Percentiles rank a stretch among this genome's conserved stretches.
phyloP scores from a whole-genome alignment of 92 coral and sea anemone species.

The Hydrozoanthus gracilis region DNA sequence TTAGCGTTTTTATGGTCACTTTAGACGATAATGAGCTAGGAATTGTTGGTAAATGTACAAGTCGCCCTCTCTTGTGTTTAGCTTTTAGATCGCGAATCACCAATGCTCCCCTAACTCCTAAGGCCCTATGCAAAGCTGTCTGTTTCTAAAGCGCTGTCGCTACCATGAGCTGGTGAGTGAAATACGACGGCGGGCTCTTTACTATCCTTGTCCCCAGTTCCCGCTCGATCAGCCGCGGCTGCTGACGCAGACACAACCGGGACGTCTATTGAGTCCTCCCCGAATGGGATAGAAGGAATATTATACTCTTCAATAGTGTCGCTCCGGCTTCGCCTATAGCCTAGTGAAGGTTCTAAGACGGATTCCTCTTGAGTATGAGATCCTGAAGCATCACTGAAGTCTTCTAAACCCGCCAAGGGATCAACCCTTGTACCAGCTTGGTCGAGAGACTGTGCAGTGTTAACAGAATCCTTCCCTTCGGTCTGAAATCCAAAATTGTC shows the following conservation, averaged over 20 bases:
- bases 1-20: no score
- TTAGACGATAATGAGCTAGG: no score
- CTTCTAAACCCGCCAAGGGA: not conserved
- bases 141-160: not conserved
- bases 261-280: slow-evolving; percentile 8
- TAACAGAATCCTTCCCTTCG: not conserved
- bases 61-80: no score
- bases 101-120: no score
- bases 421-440: not conserved
- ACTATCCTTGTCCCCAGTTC: not conserved
- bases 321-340: slow-evolving; percentile 11
- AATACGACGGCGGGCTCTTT: not conserved
- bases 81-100: no score
- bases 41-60: no score
- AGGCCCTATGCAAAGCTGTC: slow-evolving; percentile 33
- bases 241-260: slow-evolving; percentile 34
- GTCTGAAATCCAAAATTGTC: slow-evolving; percentile 30
- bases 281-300: slow-evolving; percentile 37
- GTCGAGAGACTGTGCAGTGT: not conserved
- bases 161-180: slow-evolving; percentile 3
- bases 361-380: not conserved
- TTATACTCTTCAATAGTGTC: slow-evolving; percentile 40
- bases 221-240: not conserved
- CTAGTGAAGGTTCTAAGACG: not conserved
- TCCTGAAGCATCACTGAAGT: not conserved